These are phyloP conservation scores for Anableps anableps DNA, from an alignment of 2,797 vertebrate species.

Conservation along the genomic window DNA sequence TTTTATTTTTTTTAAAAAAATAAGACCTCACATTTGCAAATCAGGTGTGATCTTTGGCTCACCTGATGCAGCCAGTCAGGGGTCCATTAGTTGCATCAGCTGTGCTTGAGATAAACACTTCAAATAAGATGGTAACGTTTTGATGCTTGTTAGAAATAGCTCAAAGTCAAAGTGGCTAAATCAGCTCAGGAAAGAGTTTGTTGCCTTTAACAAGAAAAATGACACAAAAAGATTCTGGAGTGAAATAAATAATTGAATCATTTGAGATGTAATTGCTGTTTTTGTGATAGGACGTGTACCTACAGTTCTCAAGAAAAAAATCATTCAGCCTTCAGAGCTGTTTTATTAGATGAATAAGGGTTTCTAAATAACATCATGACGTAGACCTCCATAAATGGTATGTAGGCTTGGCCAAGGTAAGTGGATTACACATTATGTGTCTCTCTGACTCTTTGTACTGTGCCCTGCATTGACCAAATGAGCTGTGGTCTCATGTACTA, in stretches of 20 bases:
- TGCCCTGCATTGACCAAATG: constrained; percentile 47
- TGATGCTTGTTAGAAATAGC: not conserved
- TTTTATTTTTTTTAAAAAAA: too few species aligned
- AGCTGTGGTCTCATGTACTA: constrained; percentile 42
- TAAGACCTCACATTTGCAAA: not conserved
- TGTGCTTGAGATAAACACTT: not conserved
- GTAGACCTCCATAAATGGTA: constrained; percentile 69
- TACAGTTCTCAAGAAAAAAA: constrained; percentile 51
- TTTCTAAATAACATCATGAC: constrained; percentile 71
- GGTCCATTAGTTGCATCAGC: not conserved
- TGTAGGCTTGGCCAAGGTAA: constrained; percentile 67
- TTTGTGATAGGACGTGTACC: constrained; percentile 47
- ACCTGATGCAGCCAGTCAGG: not conserved
- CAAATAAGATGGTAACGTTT: not conserved
- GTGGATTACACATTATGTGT: constrained; percentile 76
- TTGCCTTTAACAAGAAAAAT: not conserved
- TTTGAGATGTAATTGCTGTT: constrained; percentile 60
- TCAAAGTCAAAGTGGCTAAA: not conserved
- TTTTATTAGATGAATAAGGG: constrained; percentile 73
- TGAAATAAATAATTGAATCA: constrained; percentile 64
- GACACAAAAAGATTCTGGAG: not conserved
- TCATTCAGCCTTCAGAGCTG: constrained; percentile 63
- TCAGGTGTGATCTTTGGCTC: not conserved
- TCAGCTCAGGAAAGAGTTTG: not conserved
- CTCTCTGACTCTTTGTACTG: constrained; percentile 55